These are phyloP conservation scores for Bombus sylvicola DNA, from an alignment of 1,140 invertebrate species.

Conservation along the genomic window DNA sequence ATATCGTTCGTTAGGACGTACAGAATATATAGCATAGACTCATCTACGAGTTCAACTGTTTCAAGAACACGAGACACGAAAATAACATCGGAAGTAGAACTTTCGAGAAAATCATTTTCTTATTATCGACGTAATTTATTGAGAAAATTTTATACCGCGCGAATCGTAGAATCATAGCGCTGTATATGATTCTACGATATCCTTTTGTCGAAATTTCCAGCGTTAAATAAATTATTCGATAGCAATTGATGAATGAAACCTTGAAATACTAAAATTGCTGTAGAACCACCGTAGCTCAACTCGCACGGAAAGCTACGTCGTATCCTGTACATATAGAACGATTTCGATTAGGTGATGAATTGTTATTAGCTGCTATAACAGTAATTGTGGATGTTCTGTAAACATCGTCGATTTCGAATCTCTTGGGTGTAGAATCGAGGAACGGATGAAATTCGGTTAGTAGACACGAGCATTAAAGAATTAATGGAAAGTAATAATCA, in stretches of 20 bases:
- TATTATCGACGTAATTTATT: too few species aligned
- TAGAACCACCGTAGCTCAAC: background rate
- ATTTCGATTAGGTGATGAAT: background rate
- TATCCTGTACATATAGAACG: background rate
- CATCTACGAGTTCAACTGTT: background rate
- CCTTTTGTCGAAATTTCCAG: too few species aligned
- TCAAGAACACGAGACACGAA: too few species aligned
- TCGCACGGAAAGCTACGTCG: background rate
- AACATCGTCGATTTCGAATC: background rate
- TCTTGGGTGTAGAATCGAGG: background rate
- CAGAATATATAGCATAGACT: background rate
- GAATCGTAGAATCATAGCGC: too few species aligned
- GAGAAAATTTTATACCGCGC: too few species aligned
- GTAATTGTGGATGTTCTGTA: background rate
- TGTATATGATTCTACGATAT: too few species aligned
- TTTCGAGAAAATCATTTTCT: too few species aligned
- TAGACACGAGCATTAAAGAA: background rate
- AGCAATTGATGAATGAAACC: background rate
- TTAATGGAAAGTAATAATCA: background rate
- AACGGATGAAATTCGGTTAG: background rate
- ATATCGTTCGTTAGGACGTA: background rate
- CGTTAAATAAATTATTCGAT: background rate
- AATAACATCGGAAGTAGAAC: too few species aligned
- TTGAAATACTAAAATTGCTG: background rate
- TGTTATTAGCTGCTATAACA: constrained; percentile 1